A percentile compares a stretch with the other conserved stretches of the same genome.
These are phyloP conservation scores for Dysdera silvatica DNA, from an alignment of 1,140 invertebrate genomes.

Conservation along the genomic window DNA sequence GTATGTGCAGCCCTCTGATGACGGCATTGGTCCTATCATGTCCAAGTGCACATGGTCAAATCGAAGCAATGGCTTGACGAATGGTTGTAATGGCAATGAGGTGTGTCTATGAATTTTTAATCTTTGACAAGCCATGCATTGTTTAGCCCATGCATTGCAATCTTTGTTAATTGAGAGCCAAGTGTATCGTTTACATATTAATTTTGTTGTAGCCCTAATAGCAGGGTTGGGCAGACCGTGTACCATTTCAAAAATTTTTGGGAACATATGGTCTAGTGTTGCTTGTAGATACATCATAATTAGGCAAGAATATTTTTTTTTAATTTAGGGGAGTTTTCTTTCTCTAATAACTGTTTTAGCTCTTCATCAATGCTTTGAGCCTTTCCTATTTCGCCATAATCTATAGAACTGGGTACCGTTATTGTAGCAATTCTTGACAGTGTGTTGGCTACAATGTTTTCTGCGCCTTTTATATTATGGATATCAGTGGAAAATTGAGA, in stretches of 20 bases:
- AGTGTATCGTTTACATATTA: conserved; percentile 2
- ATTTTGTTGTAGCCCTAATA: background rate
- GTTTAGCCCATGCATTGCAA: background rate
- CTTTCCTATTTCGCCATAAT: conserved; percentile 3
- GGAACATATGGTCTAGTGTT: conserved; percentile 10
- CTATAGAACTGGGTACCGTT: background rate
- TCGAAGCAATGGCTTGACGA: background rate
- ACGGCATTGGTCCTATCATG: conserved; percentile 41
- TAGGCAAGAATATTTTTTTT: background rate
- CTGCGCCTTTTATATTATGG: conserved; percentile 38
- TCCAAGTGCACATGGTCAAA: conserved; percentile 46
- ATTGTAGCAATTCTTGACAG: conserved; percentile 9
- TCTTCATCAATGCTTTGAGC: conserved; percentile 12
- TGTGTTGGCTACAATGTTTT: conserved; percentile 35
- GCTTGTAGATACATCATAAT: conserved; percentile 15
- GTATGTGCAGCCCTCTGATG: conserved; percentile 39
- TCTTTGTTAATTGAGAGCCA: conserved; percentile 19
- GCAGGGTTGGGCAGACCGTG: conserved; percentile 21
- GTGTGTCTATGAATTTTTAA: conserved; percentile 26
- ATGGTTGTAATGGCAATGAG: conserved; percentile 9
- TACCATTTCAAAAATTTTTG: background rate
- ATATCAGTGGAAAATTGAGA: conserved; percentile 42
- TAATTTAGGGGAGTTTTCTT: background rate
- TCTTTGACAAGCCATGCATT: conserved; percentile 18
- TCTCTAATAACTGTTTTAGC: background rate